Conservation (phyloP, 1,140 invertebrate genomes). For the Oreohelix idahoensis region DNA sequence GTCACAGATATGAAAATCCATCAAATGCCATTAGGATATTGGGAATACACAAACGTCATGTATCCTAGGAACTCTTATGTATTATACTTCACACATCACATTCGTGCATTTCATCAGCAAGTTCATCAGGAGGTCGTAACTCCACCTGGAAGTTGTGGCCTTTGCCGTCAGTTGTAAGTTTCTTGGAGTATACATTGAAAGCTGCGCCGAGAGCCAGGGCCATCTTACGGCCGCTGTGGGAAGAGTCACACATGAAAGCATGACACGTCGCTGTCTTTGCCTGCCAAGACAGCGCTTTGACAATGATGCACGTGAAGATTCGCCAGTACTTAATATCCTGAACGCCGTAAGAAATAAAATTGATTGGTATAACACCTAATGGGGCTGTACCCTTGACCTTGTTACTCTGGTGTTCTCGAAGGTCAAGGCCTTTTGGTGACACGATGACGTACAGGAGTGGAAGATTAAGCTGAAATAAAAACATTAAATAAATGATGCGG, state of each 20-base stretch:
- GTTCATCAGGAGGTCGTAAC: constrained; percentile 65
- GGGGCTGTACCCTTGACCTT: constrained; percentile 63
- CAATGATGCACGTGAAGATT: constrained; percentile 95
- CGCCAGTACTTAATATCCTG: constrained; percentile 90
- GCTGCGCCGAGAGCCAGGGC: constrained; percentile 92
- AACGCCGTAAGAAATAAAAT: constrained; percentile 76
- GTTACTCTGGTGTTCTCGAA: constrained; percentile 76
- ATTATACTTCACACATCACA: constrained; percentile 29
- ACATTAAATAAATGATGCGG: background rate
- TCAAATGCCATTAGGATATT: too few relatives aligned
- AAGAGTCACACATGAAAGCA: constrained; percentile 93
- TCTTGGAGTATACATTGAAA: constrained; percentile 88
- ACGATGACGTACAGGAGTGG: constrained; percentile 67
- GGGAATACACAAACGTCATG: too few relatives aligned
- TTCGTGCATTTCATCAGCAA: constrained; percentile 54
- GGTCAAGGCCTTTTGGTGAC: constrained; percentile 81
- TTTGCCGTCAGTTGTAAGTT: constrained; percentile 76
- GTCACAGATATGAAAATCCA: too few relatives aligned
- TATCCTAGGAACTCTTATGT: too few relatives aligned
- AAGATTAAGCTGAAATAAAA: constrained; percentile 54
- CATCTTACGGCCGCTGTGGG: constrained; percentile 83
- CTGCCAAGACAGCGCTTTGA: constrained; percentile 77
- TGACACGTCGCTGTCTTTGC: constrained; percentile 81
- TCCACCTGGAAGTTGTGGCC: constrained; percentile 69
- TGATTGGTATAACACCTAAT: constrained; percentile 81